Evolutionary conservation across 2,888 invertebrate species (phyloP).

Genomic region (Selenia dentaria): DNA sequence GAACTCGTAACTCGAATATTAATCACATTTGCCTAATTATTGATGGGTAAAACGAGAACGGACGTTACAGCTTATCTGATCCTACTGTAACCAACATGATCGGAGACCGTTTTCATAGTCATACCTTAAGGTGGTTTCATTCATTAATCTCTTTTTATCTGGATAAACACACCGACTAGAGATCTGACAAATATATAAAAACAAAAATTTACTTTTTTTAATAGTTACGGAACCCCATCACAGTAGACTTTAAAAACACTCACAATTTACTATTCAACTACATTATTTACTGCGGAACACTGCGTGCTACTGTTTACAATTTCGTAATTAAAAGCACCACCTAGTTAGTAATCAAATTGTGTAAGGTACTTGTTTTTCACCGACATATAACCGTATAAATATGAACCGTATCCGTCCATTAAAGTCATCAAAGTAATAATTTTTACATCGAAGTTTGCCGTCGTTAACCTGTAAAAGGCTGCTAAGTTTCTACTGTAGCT

Average conservation of each 20-base stretch:
- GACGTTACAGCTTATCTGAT: too few relatives aligned
- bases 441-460: conserved; percentile 41
- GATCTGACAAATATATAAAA: too few relatives aligned
- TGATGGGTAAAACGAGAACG: too few relatives aligned
- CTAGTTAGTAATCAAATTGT: conserved; percentile 40
- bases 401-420: conserved; percentile 40
- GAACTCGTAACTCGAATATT: too few relatives aligned
- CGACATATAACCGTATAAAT: conserved; percentile 29
- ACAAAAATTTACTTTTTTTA: too few relatives aligned
- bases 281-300: conserved; percentile 16
- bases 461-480: conserved; percentile 38
- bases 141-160: too few relatives aligned
- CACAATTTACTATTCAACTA: conserved; percentile 21
- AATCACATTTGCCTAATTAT: too few relatives aligned
- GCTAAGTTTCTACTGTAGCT: conserved; percentile 41
- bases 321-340: conserved; percentile 22
- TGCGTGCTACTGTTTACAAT: conserved; percentile 20
- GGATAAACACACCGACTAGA: too few relatives aligned
- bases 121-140: too few relatives aligned
- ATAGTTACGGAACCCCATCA: conserved; percentile 12
- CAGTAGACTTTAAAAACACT: conserved; percentile 12
- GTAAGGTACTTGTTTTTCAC: not conserved
- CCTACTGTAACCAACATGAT: too few relatives aligned
- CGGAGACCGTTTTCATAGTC: too few relatives aligned
- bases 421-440: conserved; percentile 51